Conservation (phyloP, 2,888 invertebrate species). For the Tachina grossa region DNA sequence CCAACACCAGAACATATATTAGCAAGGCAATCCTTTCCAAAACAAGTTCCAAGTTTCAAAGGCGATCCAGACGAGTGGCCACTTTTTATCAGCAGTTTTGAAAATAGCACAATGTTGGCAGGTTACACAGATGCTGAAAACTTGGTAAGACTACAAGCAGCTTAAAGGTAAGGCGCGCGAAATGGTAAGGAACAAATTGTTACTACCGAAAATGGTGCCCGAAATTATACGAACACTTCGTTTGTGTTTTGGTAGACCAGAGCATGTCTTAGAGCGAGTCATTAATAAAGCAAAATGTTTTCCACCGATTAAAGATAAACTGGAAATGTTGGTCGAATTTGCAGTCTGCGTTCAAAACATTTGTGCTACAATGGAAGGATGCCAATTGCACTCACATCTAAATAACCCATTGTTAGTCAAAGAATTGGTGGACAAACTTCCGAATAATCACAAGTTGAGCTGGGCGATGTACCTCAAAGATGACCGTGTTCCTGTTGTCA, state of each 20-base stretch:
- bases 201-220: slow-evolving; percentile 49
- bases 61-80: slow-evolving; percentile 27
- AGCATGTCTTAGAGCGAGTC: slow-evolving; percentile 33
- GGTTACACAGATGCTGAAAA: slow-evolving; percentile 55
- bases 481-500: too few relatives aligned
- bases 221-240: slow-evolving; percentile 46
- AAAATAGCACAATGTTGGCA: slow-evolving; percentile 32
- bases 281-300: slow-evolving; percentile 35
- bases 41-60: slow-evolving; percentile 21
- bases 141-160: slow-evolving; percentile 38
- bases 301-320: slow-evolving; percentile 46
- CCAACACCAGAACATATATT: slow-evolving; percentile 5
- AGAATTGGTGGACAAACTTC: slow-evolving; percentile 49
- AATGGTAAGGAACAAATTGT: slow-evolving; percentile 46
- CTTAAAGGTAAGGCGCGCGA: slow-evolving; percentile 54
- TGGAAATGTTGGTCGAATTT: slow-evolving; percentile 55
- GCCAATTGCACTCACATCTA: slow-evolving; percentile 43
- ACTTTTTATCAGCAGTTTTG: slow-evolving; percentile 11
- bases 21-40: slow-evolving; percentile 15
- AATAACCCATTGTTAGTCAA: slow-evolving; percentile 49
- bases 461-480: too few relatives aligned
- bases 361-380: slow-evolving; percentile 50
- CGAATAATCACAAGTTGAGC: neutral
- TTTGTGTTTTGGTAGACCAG: slow-evolving; percentile 51
- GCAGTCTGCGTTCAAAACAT: too few relatives aligned